phyloP scores from a whole-genome alignment of 2,797 vertebrate genomes.

The Tangara arthus region DNA sequence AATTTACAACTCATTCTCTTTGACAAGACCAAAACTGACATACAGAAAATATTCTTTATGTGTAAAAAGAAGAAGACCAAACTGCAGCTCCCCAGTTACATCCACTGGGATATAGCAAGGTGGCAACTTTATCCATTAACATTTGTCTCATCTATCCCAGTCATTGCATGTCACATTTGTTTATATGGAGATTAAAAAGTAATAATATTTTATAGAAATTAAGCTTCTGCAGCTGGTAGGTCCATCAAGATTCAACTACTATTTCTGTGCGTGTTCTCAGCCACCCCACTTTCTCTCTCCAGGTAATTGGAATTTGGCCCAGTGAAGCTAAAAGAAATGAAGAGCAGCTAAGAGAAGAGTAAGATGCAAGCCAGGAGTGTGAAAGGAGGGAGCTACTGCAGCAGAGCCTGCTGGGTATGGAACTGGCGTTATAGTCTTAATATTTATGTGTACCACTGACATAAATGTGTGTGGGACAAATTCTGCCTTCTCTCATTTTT shows the following conservation, averaged over 20 bases:
- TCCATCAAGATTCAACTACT: neutral
- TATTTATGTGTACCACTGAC: neutral
- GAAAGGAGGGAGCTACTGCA: neutral
- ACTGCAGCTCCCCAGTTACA: neutral
- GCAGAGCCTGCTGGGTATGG: neutral
- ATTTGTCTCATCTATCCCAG: neutral
- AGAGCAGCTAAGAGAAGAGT: neutral
- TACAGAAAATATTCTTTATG: neutral
- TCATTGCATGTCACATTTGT: neutral
- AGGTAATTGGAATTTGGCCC: neutral
- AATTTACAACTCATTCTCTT: constrained; percentile 30
- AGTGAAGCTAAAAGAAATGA: neutral
- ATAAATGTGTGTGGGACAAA: neutral
- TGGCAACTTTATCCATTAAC: neutral
- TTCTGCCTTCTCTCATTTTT: neutral
- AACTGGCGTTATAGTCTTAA: neutral
- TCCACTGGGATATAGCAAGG: neutral
- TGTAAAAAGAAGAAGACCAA: neutral
- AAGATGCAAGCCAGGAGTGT: neutral
- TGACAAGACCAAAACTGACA: constrained; percentile 3
- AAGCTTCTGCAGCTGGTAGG: neutral
- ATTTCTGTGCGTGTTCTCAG: neutral
- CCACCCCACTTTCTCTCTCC: neutral
- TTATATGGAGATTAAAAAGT: neutral
- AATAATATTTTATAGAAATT: neutral